Evolutionary conservation across 2,113 vertebrate species (phyloP), one percentile per base, ranked within the genome.

Genomic region (Eudyptes chrysolophus): DNA sequence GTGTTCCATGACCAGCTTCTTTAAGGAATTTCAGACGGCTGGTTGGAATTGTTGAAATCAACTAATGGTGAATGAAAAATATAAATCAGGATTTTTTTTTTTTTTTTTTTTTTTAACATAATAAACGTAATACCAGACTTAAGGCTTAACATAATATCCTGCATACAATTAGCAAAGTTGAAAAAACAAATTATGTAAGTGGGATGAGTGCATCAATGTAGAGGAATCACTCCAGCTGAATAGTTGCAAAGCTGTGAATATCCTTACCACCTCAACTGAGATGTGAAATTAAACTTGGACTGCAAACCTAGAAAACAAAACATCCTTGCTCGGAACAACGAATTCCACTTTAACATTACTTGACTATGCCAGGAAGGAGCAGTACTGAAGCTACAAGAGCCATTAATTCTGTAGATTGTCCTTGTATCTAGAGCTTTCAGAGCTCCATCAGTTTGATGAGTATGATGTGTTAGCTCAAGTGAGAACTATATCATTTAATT

Each of bases 21-120:
- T 99, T 99, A 77, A 99, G 98, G 98, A 99, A 99, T 98, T 99
- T 99, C 98, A 99, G 98, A 57, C 99, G 99, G 94, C 99, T 99
- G 87, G 99, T 99, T 92, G 99, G 99, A 97, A 99, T 99, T 92
- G 99, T 98, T 96, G 99, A 99, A 97, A 99, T 99, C 77, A 99
- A 96, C 99, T 99, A 76, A 97, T 51, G 17, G 82, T 87, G 94
- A 94, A 81, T 55, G 24, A 91, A 89, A 92, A 92, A 88, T 21
- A 77, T 3, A 8, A 51, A 79, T 84, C 44, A 92, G 76, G 10
- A 70, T 81, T 84, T 18, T 46, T 16, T 36, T 36, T 36, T 36
- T 36, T 36, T 13, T 40, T 40, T 40, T 42, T 42, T 16, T 42
- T 42, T 42, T 6, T 6, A 16, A 42, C 42, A 42, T 42, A 72